Percentiles rank a stretch among this genome's conserved stretches.
Evolutionary conservation across 2,113 vertebrate species (phyloP).

Genomic region (Gavia stellata): DNA sequence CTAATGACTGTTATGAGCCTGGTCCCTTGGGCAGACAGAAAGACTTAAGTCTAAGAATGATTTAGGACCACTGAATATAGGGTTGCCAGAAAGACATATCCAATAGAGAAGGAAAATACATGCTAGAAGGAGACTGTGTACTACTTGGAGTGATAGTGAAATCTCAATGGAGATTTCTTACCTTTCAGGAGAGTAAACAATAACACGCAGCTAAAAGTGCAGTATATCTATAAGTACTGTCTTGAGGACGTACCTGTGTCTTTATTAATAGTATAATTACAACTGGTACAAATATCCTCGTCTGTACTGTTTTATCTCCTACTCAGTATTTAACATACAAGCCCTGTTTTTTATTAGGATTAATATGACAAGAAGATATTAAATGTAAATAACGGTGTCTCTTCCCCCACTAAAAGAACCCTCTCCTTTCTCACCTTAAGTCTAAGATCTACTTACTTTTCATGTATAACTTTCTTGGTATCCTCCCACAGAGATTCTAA

Average conservation of each 20-base stretch:
- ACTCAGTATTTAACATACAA: neutral
- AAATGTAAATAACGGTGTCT: neutral
- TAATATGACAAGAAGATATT: neutral
- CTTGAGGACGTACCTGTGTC: neutral
- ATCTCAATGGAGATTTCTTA: neutral
- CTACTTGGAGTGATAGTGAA: neutral
- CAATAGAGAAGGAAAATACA: neutral
- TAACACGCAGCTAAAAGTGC: neutral
- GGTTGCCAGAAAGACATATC: neutral
- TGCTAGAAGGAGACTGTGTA: neutral
- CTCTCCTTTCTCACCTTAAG: neutral
- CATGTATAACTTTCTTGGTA: conserved; percentile 78
- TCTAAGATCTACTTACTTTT: conserved; percentile 75
- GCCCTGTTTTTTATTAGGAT: neutral
- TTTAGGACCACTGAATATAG: neutral
- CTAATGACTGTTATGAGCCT: neutral
- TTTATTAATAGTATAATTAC: neutral
- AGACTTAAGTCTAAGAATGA: neutral
- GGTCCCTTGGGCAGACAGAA: neutral
- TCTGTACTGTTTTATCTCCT: neutral
- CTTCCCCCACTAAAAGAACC: neutral
- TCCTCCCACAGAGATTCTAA: conserved; percentile 84
- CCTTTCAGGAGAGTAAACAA: neutral
- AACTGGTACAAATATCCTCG: neutral
- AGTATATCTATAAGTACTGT: neutral